phyloP scores from a whole-genome alignment of 2,797 vertebrate species.

The Loris lydekkerianus region DNA sequence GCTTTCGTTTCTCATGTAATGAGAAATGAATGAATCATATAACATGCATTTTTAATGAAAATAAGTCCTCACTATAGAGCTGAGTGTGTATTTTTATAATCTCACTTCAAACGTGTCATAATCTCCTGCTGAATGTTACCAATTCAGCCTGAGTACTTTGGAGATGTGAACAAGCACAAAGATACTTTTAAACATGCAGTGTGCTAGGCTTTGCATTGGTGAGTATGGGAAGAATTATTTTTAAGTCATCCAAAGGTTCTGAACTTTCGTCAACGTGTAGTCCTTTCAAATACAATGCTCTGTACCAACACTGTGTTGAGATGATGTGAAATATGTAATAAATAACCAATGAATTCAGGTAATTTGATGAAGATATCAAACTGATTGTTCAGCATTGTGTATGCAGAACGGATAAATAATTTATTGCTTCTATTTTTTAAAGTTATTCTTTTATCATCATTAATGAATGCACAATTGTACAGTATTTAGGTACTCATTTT shows the following conservation, averaged over 20 bases:
- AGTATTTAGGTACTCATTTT: background rate
- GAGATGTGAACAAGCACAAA: background rate
- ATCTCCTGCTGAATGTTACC: background rate
- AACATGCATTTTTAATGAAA: slow-evolving; percentile 5
- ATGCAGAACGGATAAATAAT: background rate
- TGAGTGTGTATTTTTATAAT: background rate
- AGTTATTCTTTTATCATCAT: slow-evolving; percentile 36
- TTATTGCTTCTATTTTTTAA: slow-evolving; percentile 47
- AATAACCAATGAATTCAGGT: background rate
- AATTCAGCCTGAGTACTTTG: background rate
- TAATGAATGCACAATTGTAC: background rate
- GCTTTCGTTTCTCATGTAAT: background rate
- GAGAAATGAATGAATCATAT: background rate
- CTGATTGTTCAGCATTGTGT: background rate
- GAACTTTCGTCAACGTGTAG: background rate
- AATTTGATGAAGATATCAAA: background rate
- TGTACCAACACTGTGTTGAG: background rate
- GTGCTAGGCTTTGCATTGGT: slow-evolving; percentile 19
- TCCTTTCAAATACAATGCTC: slow-evolving; percentile 32
- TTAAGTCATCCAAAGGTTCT: background rate
- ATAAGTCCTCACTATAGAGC: background rate
- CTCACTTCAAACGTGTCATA: background rate
- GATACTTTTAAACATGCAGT: background rate
- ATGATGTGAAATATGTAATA: background rate
- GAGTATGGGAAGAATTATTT: slow-evolving; percentile 32